Conservation (phyloP, 2,888 invertebrate species). For the Galerucella calmariensis region DNA sequence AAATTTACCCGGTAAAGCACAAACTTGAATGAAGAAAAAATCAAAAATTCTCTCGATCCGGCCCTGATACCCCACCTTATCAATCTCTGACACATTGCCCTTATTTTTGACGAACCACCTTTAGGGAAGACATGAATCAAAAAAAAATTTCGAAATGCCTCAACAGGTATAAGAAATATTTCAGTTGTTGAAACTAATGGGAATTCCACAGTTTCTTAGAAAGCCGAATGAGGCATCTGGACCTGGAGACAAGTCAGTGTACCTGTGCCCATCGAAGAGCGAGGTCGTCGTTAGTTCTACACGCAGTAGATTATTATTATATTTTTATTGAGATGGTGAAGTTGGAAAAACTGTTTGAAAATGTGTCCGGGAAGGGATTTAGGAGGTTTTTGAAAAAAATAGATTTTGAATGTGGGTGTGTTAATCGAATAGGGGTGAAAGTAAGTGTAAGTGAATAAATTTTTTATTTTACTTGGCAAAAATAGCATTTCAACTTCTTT, state of each 20-base stretch:
- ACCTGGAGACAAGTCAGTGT: slow-evolving; percentile 25
- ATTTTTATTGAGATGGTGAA: slow-evolving; percentile 13
- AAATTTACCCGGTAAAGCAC: too few species aligned
- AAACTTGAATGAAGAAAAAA: too few species aligned
- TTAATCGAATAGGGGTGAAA: not conserved
- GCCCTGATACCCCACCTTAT: slow-evolving; percentile 19
- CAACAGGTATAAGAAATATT: slow-evolving; percentile 43
- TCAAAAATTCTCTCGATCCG: not conserved
- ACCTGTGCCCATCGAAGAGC: slow-evolving; percentile 16
- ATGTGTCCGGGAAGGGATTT: slow-evolving; percentile 8
- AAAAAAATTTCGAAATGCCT: not conserved
- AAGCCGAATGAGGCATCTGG: slow-evolving; percentile 16
- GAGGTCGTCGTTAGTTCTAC: not conserved
- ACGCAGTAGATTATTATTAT: not conserved
- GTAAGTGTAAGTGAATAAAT: not conserved
- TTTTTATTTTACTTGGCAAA: too few species aligned
- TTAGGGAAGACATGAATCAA: slow-evolving; percentile 23
- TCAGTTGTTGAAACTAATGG: slow-evolving; percentile 36
- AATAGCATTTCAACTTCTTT: too few species aligned
- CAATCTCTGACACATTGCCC: slow-evolving; percentile 40
- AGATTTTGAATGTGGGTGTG: slow-evolving; percentile 22
- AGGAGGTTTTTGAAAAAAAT: slow-evolving; percentile 21
- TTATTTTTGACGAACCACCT: slow-evolving; percentile 29
- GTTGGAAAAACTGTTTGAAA: slow-evolving; percentile 15
- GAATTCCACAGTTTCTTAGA: slow-evolving; percentile 42